Evolutionary conservation across 2,797 vertebrate genomes (phyloP), one percentile per base, ranked within the genome.

Genomic region (Xenops minutus): DNA sequence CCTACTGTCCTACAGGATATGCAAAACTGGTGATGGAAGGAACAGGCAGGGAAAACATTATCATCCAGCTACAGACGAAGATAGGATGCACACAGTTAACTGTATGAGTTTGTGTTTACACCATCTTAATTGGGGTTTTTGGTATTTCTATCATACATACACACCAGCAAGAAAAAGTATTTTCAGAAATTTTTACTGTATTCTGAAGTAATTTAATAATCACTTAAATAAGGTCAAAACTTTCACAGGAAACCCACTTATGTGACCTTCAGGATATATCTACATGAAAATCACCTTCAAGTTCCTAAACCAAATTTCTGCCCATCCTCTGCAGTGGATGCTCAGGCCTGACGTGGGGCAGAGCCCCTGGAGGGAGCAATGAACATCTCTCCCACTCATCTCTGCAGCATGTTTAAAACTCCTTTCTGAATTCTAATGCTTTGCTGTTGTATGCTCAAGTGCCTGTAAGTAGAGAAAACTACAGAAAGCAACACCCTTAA

Each of bases 391-490:
- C 12, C 30, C 16, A 30, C 41, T 64, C 22, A 46, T 29, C 16
- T n/a, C 64, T 43, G 21, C 49, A 49, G 36, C 2, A 0, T 21
- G 32, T 36, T 72, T 61, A 68, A 32, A 71, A n/a, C 11, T 29
- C 71, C 71, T 41, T 68, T n/a, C 62, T 29, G 9, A 22, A 37
- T 22, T 48, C 67, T 41, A 23, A 71, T 54, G 36, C 32, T 94
- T 74, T 46, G 21, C 11, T 27, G 13, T 61, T 49, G 64, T 46
- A 43, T 0, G 0, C 27, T 52, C 7, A 64, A 48, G 24, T 49
- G 22, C 12, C 51, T 22, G 0, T n/a, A 48, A 26, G 19, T 0
- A 68, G 11, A 58, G 37, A 27, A 32, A 74, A 64, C 48, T 7
- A 61, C 2, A 77, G 56, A 81, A 92, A 69, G 22, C 7, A 77